Base-by-base conservation (phyloP, 2,113 vertebrate species). In the Varanus salvator region DNA sequence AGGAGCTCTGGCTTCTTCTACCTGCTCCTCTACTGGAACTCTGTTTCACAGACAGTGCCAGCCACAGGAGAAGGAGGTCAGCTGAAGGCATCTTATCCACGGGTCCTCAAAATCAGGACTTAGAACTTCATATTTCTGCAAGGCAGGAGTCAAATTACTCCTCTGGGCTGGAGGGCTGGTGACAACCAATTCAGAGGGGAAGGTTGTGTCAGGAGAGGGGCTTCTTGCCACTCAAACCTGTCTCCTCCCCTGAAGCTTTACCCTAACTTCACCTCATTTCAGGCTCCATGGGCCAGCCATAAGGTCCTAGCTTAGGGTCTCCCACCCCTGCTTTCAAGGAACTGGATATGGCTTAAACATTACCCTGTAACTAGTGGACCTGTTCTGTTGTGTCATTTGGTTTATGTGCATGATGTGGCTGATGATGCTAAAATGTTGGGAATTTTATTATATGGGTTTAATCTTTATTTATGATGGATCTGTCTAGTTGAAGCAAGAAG, bases 381-480 rank as follows among this genome's bases (percentile, higher is more conserved):
- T 69, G 2, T 27, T 9, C 6, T 34, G 75, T 88, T 74, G 5
- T 84, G 38, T 80, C 57, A 68, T 27, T 77, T 7, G 19, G 1
- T 0, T 81, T 83, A 6, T 90, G 66, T 29, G 12, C 4, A 64
- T 19, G 31, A 69, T 60, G 48, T n/a, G 83, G 17, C 17, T 86
- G 84, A 68, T 15, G 25, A 25, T 0, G 1, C 91, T 87, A 89
- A 89, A 86, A 57, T 52, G 48, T n/a, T 82, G 66, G 64, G 57
- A 75, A 12, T 77, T 89, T 91, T 87, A 64, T 84, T 75, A 34
- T 68, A 82, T n/a, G 90, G 66, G 64, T 75, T 89, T 86, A 87
- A 84, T 2, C 86, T 38, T 68, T 85, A 34, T 76, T 96, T 93
- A 25, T 87, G 84, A 23, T 21, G 71, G 75, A 75, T 74, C 6